A percentile compares a stretch with the other conserved stretches of the same genome.
Conservation (phyloP, 2,888 invertebrate species). For the Cancer borealis region DNA sequence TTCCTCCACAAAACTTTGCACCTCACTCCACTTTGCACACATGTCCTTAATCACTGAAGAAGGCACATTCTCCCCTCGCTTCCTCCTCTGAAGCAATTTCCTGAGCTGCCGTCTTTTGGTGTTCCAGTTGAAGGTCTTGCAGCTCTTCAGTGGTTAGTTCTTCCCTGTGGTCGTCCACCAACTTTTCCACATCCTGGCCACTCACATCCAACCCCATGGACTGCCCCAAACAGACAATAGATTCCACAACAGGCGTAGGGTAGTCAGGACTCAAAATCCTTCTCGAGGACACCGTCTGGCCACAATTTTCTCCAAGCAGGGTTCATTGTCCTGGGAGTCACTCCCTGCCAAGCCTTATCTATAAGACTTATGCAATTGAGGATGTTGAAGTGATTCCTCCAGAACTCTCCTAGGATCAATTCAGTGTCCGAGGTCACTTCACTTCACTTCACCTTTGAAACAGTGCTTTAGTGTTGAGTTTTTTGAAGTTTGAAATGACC, state of each 20-base stretch:
- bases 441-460: conserved; percentile 76
- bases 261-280: not conserved
- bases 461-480: conserved; percentile 72
- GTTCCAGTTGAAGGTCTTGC: not conserved
- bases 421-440: conserved; percentile 70
- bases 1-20: no score
- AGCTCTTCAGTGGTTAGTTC: conserved; percentile 13
- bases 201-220: not conserved
- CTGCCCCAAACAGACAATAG: not conserved
- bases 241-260: conserved; percentile 8
- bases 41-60: no score
- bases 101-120: not conserved
- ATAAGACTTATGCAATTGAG: conserved; percentile 74
- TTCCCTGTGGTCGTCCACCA: not conserved
- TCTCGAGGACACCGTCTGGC: conserved; percentile 55
- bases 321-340: conserved; percentile 70
- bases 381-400: conserved; percentile 77
- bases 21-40: no score
- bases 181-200: not conserved
- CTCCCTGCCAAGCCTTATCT: conserved; percentile 73
- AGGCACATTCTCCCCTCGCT: no score
- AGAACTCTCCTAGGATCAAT: conserved; percentile 75
- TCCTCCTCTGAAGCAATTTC: no score
- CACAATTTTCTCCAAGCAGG: conserved; percentile 76
- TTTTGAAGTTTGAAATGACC: conserved; percentile 75